Base-by-base conservation (phyloP, 2,113 vertebrate genomes). In the Nestor notabilis region DNA sequence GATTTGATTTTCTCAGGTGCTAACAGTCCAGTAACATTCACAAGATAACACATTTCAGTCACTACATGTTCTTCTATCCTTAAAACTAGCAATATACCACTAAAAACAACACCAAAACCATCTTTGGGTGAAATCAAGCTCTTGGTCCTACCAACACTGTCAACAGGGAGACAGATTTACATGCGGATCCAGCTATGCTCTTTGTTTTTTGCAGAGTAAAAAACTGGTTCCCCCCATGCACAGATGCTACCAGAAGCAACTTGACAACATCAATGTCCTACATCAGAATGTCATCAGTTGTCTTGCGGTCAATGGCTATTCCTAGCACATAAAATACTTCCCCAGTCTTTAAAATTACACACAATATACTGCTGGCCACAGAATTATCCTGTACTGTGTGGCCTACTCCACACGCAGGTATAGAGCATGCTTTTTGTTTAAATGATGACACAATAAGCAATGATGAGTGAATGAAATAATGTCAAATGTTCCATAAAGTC, bases 401-500 rank as follows among this genome's bases (percentile, higher is more conserved):
- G 31, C 19, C n/a, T 53, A 20, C 23, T 49, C 9, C 16, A 17
- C 5, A 41, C 31, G 27, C 50, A 89, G 43, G 25, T 50, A 5
- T 13, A 27, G 15, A 47, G 24, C 23, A n/a, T 1, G 11, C 3
- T 68, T 90, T 75, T 47, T 41, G 18, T 69, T 90, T 68, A 88
- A 95, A 68, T 19, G 23, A 74, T 70, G 68, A 17, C 29, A 63
- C 63, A 66, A 15, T 50, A 90, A 92, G 80, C 58, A 88, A 61
- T 4, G 55, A 87, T 1, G 15, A 53, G 13, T 60, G 5, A 27
- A 90, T 58, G 55, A 94, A 90, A 82, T 87, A 72, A 90, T 82
- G 49, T 49, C 72, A 91, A 92, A 50, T 31, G 44, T 50, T 89
- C 86, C 83, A 94, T 87, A 93, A 95, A 85, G 79, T 91, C 92